These are phyloP conservation scores for Micronycteris hirsuta DNA, from an alignment of 2,113 vertebrate species.

Conservation along the genomic window DNA sequence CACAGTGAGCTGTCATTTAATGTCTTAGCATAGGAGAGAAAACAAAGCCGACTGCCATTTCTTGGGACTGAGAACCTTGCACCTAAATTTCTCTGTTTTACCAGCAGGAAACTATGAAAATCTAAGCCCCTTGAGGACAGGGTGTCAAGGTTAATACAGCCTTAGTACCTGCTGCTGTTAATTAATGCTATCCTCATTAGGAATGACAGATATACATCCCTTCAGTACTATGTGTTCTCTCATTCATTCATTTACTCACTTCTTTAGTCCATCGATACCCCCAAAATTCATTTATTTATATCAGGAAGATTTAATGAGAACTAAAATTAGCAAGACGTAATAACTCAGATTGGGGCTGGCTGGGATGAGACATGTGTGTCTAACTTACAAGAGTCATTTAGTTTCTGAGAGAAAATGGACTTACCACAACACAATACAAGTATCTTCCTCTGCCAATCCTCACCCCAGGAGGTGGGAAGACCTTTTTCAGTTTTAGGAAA, in stretches of 20 bases:
- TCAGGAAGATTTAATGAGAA: background rate
- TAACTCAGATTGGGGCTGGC: background rate
- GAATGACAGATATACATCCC: background rate
- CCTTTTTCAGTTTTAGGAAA: background rate
- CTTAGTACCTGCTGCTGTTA: background rate
- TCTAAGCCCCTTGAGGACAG: background rate
- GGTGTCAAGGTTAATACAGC: background rate
- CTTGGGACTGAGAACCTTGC: background rate
- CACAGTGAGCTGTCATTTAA: conserved; percentile 33
- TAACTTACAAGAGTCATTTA: background rate
- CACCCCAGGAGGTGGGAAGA: background rate
- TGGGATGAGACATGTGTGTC: background rate
- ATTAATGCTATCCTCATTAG: background rate
- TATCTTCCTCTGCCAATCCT: background rate
- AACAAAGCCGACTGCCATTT: conserved; percentile 1
- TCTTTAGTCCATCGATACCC: background rate
- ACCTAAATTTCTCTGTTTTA: background rate
- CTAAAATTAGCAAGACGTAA: background rate
- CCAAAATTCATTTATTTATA: background rate
- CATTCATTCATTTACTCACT: background rate
- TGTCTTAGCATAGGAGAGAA: background rate
- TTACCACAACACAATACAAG: background rate
- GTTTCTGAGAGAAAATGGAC: background rate
- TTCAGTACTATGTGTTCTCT: background rate
- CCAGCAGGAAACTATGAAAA: background rate